Conservation (phyloP, 1,140 invertebrate species). For the Leptestheria dahalacensis region DNA sequence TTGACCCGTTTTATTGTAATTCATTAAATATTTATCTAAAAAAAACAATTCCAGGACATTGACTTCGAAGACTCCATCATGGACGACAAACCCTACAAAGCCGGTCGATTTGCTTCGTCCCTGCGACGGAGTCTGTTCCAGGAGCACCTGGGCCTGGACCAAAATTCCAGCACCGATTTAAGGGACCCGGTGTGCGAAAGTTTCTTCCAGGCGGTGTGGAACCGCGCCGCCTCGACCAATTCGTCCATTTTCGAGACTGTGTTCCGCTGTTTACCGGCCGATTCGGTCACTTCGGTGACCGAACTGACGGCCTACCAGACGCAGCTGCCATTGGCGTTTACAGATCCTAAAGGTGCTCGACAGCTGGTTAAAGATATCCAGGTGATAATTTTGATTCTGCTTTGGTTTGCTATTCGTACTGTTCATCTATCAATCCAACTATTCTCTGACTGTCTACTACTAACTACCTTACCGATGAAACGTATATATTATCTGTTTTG, state of each 20-base stretch:
- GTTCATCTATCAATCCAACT: too few species aligned
- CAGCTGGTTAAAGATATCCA: conserved; percentile 51
- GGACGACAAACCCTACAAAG: conserved; percentile 60
- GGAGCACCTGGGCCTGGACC: conserved; percentile 64
- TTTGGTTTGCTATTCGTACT: too few species aligned
- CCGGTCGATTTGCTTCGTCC: conserved; percentile 68
- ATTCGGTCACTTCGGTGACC: conserved; percentile 48
- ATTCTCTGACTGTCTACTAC: too few species aligned
- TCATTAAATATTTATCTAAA: neutral
- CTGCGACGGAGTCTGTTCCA: conserved; percentile 71
- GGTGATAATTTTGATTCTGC: too few species aligned
- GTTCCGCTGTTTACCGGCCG: neutral
- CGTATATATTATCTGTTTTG: too few species aligned
- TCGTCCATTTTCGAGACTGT: conserved; percentile 78
- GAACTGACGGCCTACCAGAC: conserved; percentile 56
- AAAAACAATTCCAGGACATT: conserved; percentile 43
- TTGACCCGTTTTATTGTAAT: neutral
- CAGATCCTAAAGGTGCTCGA: conserved; percentile 49
- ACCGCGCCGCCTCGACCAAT: conserved; percentile 54
- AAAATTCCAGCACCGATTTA: conserved; percentile 33
- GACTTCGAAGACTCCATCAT: conserved; percentile 61
- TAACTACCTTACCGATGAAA: too few species aligned
- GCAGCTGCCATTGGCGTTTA: conserved; percentile 42
- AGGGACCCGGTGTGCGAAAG: conserved; percentile 54
- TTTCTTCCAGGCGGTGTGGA: conserved; percentile 72